phyloP scores from a whole-genome alignment of 2,888 invertebrate genomes.

The Polietes domitor region DNA sequence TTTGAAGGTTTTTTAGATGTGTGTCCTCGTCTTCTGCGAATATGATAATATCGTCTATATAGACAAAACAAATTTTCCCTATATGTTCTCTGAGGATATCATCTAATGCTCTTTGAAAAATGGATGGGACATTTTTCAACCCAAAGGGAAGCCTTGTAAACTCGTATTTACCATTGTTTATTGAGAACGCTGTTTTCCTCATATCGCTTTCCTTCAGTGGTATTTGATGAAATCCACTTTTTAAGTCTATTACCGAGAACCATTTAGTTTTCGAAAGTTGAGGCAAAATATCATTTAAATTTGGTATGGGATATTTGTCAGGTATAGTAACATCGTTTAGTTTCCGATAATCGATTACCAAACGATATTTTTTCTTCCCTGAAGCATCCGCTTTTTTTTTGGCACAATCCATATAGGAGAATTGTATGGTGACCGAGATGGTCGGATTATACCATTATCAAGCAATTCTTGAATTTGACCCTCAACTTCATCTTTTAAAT shows the following conservation, averaged over 20 bases:
- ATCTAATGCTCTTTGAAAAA: conserved; percentile 53
- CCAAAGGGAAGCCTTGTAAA: not conserved
- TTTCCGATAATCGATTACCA: conserved; percentile 42
- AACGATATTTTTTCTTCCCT: conserved; percentile 31
- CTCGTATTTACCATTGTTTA: not conserved
- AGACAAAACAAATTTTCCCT: conserved; percentile 17
- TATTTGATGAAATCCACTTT: conserved; percentile 39
- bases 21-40: not conserved
- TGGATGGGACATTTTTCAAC: not conserved
- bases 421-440: conserved; percentile 15
- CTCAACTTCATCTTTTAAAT: conserved; percentile 12
- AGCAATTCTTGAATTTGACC: not conserved
- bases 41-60: conserved; percentile 30
- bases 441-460: conserved; percentile 20
- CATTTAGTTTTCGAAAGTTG: conserved; percentile 28
- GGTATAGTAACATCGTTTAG: not conserved
- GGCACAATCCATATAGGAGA: conserved; percentile 42
- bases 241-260: conserved; percentile 39
- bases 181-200: conserved; percentile 5
- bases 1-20: not conserved
- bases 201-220: not conserved
- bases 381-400: conserved; percentile 44
- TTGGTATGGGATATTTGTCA: conserved; percentile 35
- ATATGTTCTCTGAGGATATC: conserved; percentile 41
- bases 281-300: conserved; percentile 18